A percentile compares a stretch with the other conserved stretches of the same genome.
Conservation (phyloP, 2,797 vertebrate species). For the Acipenser oxyrinchus region DNA sequence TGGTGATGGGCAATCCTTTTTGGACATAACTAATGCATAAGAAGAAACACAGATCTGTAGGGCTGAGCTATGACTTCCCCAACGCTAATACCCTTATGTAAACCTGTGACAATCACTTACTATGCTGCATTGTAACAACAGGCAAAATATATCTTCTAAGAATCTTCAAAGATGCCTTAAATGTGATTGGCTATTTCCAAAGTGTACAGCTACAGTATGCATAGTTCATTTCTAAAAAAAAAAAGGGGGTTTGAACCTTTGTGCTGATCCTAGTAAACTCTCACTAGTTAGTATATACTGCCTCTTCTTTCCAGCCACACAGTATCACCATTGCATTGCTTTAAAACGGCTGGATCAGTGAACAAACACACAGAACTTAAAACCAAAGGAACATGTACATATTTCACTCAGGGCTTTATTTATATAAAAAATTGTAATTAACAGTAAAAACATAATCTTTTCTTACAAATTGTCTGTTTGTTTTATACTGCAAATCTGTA, state of each 20-base stretch:
- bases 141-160: slow-evolving; percentile 12
- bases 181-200: slow-evolving; percentile 17
- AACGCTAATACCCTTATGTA: slow-evolving; percentile 17
- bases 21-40: slow-evolving; percentile 23
- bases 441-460: too few species aligned
- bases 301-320: neutral
- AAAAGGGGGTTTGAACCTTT: neutral
- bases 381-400: too few species aligned
- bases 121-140: slow-evolving; percentile 5
- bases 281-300: neutral
- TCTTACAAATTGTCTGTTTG: too few species aligned
- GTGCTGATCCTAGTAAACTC: slow-evolving; percentile 9
- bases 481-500: too few species aligned
- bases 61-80: slow-evolving; percentile 20
- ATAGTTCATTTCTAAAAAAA: neutral
- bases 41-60: slow-evolving; percentile 19
- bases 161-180: slow-evolving; percentile 13
- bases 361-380: slow-evolving; percentile 17
- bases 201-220: neutral
- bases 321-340: slow-evolving; percentile 11
- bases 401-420: too few species aligned
- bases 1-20: slow-evolving; percentile 18
- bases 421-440: too few species aligned
- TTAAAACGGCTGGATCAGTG: slow-evolving; percentile 18
- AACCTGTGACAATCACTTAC: slow-evolving; percentile 19